A percentile compares a stretch with the other conserved stretches of the same genome.
phyloP scores from a whole-genome alignment of 2,113 vertebrate species.

The Seriola rivoliana region DNA sequence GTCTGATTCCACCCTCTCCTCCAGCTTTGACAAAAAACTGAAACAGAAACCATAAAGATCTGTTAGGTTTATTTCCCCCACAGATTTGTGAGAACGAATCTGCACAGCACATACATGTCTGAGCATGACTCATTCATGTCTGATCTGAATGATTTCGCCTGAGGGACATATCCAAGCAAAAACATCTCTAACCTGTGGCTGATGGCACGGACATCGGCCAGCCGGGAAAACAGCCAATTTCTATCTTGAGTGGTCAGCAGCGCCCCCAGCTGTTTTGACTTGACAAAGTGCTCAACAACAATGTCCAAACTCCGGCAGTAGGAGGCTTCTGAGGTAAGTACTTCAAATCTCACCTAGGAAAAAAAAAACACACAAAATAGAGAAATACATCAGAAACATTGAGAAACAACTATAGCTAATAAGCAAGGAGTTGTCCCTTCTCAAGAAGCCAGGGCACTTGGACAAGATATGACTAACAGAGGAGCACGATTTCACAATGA shows the following conservation, averaged over 20 bases:
- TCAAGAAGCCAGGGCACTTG: neutral
- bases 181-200: slow-evolving; percentile 88
- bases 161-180: neutral
- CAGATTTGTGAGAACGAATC: neutral
- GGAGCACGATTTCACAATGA: slow-evolving; percentile 50
- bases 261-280: slow-evolving; percentile 84
- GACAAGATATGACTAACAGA: slow-evolving; percentile 21
- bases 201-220: slow-evolving; percentile 91
- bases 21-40: slow-evolving; percentile 94
- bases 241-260: slow-evolving; percentile 90
- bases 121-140: neutral
- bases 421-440: neutral
- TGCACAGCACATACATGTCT: neutral
- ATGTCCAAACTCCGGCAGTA: slow-evolving; percentile 95
- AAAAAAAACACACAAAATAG: neutral
- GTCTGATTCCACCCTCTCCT: slow-evolving; percentile 92
- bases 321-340: slow-evolving; percentile 95
- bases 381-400: neutral
- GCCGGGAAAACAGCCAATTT: slow-evolving; percentile 96
- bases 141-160: neutral
- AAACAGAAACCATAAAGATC: neutral
- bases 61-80: neutral
- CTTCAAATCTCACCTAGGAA: slow-evolving; percentile 93
- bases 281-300: slow-evolving; percentile 94
- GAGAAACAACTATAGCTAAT: no score